Base-by-base conservation (phyloP, 2,888 invertebrate species). In the Tachystola acroxantha region DNA sequence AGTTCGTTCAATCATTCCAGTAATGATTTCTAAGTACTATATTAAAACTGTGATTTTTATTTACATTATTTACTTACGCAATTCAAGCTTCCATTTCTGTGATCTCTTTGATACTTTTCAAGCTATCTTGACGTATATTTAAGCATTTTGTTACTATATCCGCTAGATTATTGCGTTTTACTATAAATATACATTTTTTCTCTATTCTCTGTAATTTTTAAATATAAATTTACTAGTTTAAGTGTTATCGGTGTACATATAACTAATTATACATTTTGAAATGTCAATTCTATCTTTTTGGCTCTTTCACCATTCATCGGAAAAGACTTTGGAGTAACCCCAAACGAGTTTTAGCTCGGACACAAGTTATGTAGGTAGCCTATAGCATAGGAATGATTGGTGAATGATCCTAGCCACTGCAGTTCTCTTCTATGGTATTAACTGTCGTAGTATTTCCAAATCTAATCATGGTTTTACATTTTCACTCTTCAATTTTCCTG, bases 1-100 rank as follows among this genome's bases (percentile, higher is more conserved):
- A 33, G 33, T 14, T 11, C 16, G 16, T 16, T 20, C 3, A 7
- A 14, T 25, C 36, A 36, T 36, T 36, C 36, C 39, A 22, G 7
- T 2, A 34, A 14, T n/a, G 13, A 19, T 36, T 22, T 36, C 27
- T n/a, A n/a, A 9, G 16, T 16, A 39, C 39, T 32, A 30, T 34
- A 34, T 20, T 26, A 10, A 43, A 58, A 50, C 75, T 75, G 71
- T 75, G 76, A 75, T 74, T 61, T 53, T 61, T 61, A 54, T 49
- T 51, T 50, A 53, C 44, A 53, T 53, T 57, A 53, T 63, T 58
- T 58, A 3, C 62, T 58, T 58, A 61, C 53, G 49, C 67, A 64
- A 63, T 61, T 46, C 64, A 69, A 68, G 58, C 76, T 78, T 79
- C 70, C 66, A 68, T 67, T 58, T 65, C 74, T 80, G 77, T 80